Evolutionary conservation across 2,888 invertebrate species (phyloP), one percentile per base, ranked within the genome.

Genomic region (Microctonus hyperodae): DNA sequence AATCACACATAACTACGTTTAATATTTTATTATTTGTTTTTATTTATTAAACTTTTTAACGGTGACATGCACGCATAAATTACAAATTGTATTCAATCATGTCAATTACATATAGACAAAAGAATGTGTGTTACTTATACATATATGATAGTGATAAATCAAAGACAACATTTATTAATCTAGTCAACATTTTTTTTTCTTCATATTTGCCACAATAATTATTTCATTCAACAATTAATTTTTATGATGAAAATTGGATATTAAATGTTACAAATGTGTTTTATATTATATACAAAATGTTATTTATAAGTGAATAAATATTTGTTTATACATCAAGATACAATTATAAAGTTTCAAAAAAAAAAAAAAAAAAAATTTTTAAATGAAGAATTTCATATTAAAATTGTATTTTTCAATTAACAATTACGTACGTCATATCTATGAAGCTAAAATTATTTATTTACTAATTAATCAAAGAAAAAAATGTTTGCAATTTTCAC

Each of bases 1-100:
- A 71, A 28, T 63, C 69, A 37, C 50, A 33, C 59, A 40, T 40
- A 35, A 22, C 20, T 57, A 23, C 16, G 1, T 1, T 16, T 40
- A 20, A 33, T 6, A 9, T 23, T 50, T 9, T 16, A 20, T 7
- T 1, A 50, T 16, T 50, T 50, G 5, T 1, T 40, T 40, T 23
- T 55, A 16, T 10, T 9, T 16, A 28, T 28, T 4, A 9, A 16
- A n/a, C 13, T 9, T 51, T 7, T 57, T 55, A 33, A 13, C 25
- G 37, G 20, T 23, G 65, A 50, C 22, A 58, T n/a, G 10, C 22
- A 40, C 16, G 13, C 58, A 7, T 33, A 5, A 61, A 11, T 60
- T 20, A 44, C 16, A 44, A 16, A 5, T 11, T 37, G 3, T 37
- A 37, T 20, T 44, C 20, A 44, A 7, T 44, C 20, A 44, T 16